These are phyloP conservation scores for Ichneumoninae sp. DNA, from an alignment of 2,888 invertebrate genomes.

Conservation along the genomic window DNA sequence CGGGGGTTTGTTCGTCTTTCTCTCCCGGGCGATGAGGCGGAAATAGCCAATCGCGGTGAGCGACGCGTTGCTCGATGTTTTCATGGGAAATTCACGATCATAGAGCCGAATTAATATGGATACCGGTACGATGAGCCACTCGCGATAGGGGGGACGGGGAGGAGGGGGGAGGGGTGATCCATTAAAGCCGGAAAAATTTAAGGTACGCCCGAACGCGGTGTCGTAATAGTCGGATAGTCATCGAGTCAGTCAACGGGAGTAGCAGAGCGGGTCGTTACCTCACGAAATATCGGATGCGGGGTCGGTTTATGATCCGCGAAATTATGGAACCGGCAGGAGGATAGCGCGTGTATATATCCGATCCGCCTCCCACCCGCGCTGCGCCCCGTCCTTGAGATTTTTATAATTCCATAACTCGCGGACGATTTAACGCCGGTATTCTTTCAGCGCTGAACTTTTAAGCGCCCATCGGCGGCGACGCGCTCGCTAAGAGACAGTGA, in stretches of 20 bases:
- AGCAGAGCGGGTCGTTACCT: conserved; percentile 63
- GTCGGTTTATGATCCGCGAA: conserved; percentile 71
- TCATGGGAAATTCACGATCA: conserved; percentile 60
- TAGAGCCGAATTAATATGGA: conserved; percentile 56
- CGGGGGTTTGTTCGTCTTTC: conserved; percentile 27
- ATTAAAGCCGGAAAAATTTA: conserved; percentile 32
- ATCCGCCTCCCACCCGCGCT: background rate
- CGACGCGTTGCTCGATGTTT: conserved; percentile 51
- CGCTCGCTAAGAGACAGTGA: background rate
- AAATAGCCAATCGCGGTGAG: conserved; percentile 63
- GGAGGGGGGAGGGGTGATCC: background rate
- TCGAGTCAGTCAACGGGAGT: conserved; percentile 53
- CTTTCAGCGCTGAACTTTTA: conserved; percentile 63
- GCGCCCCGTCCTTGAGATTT: conserved; percentile 60
- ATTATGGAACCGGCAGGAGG: conserved; percentile 62
- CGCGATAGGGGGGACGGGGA: background rate
- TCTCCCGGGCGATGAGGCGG: conserved; percentile 55
- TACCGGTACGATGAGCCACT: conserved; percentile 3
- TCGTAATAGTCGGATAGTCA: conserved; percentile 52
- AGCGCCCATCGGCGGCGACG: conserved; percentile 35
- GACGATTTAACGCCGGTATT: conserved; percentile 68
- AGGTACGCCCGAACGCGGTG: conserved; percentile 17
- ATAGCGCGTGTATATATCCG: conserved; percentile 5
- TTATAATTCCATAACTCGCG: conserved; percentile 70
- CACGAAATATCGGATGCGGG: conserved; percentile 62